Base-by-base conservation (phyloP, 2,113 vertebrate genomes). In the Ceratotherium simum region DNA sequence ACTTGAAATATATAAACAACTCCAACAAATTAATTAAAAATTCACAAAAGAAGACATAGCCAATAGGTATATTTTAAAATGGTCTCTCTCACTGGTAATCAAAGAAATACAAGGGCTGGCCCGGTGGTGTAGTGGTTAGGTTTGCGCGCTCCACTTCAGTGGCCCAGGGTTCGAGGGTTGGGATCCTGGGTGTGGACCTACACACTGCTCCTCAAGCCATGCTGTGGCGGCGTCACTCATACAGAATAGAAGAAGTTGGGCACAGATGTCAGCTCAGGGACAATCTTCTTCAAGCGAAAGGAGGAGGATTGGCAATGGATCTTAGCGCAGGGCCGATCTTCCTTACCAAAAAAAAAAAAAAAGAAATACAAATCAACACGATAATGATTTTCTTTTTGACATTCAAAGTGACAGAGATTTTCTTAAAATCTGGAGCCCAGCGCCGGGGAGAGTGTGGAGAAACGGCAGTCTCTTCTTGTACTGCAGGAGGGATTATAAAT, bases 1-100 rank as follows among this genome's bases (percentile, higher is more conserved):
- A 78, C 14, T 18, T 31, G 83, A 70, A 56, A 42, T 73, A 69
- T 39, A 25, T 65, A 79, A 82, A 75, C 42, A 83, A 83, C 33
- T 54, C 67, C 67, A 92, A 70, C 18, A 76, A 62, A 62, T 88
- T 48, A 86, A 81, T 83, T 69, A n/a, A 94, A 96, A 83, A 20
- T 39, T 64, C 48, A 64, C 18, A 72, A 51, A 79, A 56, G 64
- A 79, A 67, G 51, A 88, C 29, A 54, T 62, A 56, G 42, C 36
- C 3, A 48, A 60, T 56, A 72, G 58, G 29, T 79, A 3, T 51
- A 39, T 70, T 81, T 93, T 69, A 46, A 90, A 96, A 67, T 85
- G 27, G 51, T 81, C 31, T 67, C 7, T 62, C 42, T 75, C 65
- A 14, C 11, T 80, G 33, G 33, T 29, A 73, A 73, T 83, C 29